Evolutionary conservation across 2,888 invertebrate species (phyloP), one percentile per base, ranked within the genome.

Genomic region (Sclerodermus sp.): DNA sequence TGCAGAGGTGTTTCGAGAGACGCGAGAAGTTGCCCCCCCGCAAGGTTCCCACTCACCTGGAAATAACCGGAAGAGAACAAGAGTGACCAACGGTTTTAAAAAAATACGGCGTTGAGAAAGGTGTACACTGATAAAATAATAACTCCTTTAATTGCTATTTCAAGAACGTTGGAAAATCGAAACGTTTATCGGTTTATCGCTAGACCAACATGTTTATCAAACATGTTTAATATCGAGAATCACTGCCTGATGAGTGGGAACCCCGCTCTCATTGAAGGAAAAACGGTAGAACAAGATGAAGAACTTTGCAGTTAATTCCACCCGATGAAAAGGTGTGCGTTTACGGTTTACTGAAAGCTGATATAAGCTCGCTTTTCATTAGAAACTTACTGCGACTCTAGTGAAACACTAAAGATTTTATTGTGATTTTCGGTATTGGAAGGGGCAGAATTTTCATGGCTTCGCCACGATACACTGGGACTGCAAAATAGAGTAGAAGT

Each of bases 31-130:
- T 63, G 73, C 70, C 70, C 70, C 70, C 74, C 64, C 71, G 71
- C 71, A 70, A 71, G 70, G 70, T 75, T 74, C 75, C 74, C 75
- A 75, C 75, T 75, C 75, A 74, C 73, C 75, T 75, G 74, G 62
- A 75, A 75, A 74, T 68, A 75, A 72, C 70, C 71, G 69, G 72
- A 23, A 23, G 72, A 74, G 64, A 73, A 70, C 65, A 67, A 68
- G 62, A 61, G 64, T 71, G 67, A 71, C 71, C 70, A 70, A 62
- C 57, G 54, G 51, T 50, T 47, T 57, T 53, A 34, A 4, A n/a
- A 34, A 5, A 3, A 23, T 23, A 23, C 23, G 23, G 23, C 23
- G 8, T 23, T 23, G 23, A 23, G 8, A 23, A 23, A 23, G 23
- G 23, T n/a, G n/a, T n/a, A 23, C 23, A 23, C 8, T 23, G 4